These are phyloP conservation scores for Anastrepha obliqua DNA, from an alignment of 1,140 invertebrate genomes.

Conservation along the genomic window DNA sequence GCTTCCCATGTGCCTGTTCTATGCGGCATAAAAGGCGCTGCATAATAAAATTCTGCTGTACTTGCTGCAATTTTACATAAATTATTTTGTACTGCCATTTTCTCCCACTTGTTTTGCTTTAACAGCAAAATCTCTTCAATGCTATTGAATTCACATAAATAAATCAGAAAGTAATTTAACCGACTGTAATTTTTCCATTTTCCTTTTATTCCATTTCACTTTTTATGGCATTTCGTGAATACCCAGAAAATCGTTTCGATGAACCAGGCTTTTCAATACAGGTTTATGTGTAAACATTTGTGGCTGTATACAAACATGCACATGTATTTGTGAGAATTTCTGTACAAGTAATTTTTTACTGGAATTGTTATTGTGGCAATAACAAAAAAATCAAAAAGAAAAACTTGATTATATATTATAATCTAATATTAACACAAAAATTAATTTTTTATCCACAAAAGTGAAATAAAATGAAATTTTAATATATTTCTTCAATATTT, in stretches of 20 bases:
- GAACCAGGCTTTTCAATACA: not conserved
- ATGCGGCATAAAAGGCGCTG: too few species aligned
- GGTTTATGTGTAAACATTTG: not conserved
- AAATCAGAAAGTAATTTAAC: not conserved
- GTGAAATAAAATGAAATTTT: too few species aligned
- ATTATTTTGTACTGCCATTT: not conserved
- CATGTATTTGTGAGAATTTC: not conserved
- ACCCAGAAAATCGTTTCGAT: not conserved
- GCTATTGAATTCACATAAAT: conserved; percentile 1
- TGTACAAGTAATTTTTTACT: not conserved
- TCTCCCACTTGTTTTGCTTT: not conserved
- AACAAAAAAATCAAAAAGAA: too few species aligned
- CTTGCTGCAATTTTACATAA: too few species aligned
- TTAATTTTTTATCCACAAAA: too few species aligned
- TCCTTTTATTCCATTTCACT: not conserved
- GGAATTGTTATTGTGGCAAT: not conserved
- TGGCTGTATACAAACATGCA: not conserved
- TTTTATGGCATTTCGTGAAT: conserved; percentile 14
- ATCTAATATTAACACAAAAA: too few species aligned
- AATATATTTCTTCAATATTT: too few species aligned
- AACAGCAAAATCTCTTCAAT: not conserved
- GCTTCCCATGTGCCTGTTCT: too few species aligned
- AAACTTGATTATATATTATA: too few species aligned
- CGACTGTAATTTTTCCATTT: not conserved
- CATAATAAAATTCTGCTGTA: too few species aligned